Percentiles rank a stretch among this genome's conserved stretches.
Conservation (phyloP, 2,797 vertebrate species). For the Parauchenoglanis punctatus region DNA sequence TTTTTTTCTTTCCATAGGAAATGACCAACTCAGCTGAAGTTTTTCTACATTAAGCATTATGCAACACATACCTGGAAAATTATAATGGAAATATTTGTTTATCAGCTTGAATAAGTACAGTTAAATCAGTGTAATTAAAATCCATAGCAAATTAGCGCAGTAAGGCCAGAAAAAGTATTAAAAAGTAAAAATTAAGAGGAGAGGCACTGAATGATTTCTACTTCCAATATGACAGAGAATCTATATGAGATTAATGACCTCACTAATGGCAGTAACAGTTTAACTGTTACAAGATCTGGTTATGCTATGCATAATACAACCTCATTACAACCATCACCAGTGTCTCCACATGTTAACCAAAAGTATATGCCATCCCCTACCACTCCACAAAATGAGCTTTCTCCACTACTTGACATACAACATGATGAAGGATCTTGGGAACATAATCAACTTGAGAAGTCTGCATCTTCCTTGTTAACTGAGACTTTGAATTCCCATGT, state of each 20-base stretch:
- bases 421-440: conserved; percentile 67
- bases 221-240: conserved; percentile 80
- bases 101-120: neutral
- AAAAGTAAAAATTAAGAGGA: neutral
- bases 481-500: conserved; percentile 59
- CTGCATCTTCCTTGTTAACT: conserved; percentile 65
- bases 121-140: neutral
- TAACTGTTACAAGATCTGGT: conserved; percentile 70
- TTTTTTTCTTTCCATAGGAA: conserved; percentile 43
- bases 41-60: neutral
- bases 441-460: conserved; percentile 74
- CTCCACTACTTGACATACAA: conserved; percentile 47
- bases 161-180: neutral
- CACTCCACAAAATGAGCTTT: conserved; percentile 62
- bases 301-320: conserved; percentile 76
- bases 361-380: conserved; percentile 75
- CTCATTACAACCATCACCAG: conserved; percentile 74
- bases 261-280: conserved; percentile 70
- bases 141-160: neutral
- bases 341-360: conserved; percentile 79
- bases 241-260: conserved; percentile 80
- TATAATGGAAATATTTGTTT: neutral
- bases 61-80: conserved; percentile 2
- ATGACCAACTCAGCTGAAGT: conserved; percentile 12
- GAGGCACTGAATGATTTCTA: neutral